Conservation (phyloP, 2,797 vertebrate species). For the Acestrorhynchus altus region DNA sequence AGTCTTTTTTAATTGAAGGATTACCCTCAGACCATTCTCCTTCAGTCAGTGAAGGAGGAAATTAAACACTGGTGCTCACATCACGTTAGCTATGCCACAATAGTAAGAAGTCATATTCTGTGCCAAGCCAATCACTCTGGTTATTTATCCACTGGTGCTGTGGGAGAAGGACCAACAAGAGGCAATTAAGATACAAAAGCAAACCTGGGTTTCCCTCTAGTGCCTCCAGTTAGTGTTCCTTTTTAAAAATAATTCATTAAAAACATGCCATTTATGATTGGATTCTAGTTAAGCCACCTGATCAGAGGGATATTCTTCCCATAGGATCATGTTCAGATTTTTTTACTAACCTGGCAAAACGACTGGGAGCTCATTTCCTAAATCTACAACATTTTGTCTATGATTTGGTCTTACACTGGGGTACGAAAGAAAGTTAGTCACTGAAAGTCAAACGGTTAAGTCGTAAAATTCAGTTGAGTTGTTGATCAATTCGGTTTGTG, state of each 20-base stretch:
- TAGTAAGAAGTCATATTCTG: neutral
- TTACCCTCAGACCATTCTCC: neutral
- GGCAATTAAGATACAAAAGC: neutral
- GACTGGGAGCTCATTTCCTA: too few relatives aligned
- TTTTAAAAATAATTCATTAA: neutral
- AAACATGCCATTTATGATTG: neutral
- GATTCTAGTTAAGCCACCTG: neutral
- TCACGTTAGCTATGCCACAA: neutral
- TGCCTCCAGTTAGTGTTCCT: neutral
- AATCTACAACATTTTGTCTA: too few relatives aligned
- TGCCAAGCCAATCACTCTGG: conserved; percentile 8
- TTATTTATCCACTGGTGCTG: neutral
- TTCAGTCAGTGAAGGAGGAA: neutral
- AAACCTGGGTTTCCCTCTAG: neutral
- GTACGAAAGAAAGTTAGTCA: too few relatives aligned
- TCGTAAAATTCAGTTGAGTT: too few relatives aligned
- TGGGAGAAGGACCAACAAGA: neutral
- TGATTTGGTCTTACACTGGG: too few relatives aligned
- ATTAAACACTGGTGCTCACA: neutral
- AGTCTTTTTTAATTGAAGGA: neutral
- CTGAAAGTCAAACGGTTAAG: too few relatives aligned
- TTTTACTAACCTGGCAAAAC: neutral
- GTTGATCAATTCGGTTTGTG: too few relatives aligned
- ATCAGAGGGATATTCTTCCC: neutral
- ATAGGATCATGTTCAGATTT: neutral